A percentile compares a stretch with the other conserved stretches of the same genome.
Conservation (phyloP, 2,797 vertebrate genomes). For the Sebastes glaucus region DNA sequence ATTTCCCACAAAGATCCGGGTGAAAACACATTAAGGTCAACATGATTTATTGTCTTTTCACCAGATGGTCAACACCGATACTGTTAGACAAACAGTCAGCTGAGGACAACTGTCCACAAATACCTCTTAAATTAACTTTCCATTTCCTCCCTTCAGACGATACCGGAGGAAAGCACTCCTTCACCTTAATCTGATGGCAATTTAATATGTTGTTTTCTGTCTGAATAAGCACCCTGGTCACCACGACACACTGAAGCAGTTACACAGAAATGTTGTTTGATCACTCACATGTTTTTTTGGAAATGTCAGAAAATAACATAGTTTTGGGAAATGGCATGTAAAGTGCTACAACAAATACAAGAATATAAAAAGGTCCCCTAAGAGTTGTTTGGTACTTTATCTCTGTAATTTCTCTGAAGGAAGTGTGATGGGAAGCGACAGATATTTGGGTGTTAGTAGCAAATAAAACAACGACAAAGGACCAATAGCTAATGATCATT, state of each 20-base stretch:
- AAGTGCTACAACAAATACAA: neutral
- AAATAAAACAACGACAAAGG: neutral
- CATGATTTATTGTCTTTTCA: slow-evolving; percentile 1
- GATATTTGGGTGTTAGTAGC: neutral
- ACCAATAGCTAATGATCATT: neutral
- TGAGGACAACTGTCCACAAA: neutral
- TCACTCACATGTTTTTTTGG: too few relatives aligned
- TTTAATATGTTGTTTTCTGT: too few relatives aligned
- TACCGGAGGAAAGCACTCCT: neutral
- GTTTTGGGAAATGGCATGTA: neutral
- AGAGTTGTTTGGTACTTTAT: neutral
- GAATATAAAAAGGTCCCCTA: neutral
- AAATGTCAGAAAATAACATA: accelerated
- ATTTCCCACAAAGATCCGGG: slow-evolving; percentile 22
- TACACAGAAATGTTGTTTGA: too few relatives aligned
- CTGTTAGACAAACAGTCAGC: neutral
- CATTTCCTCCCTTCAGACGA: neutral
- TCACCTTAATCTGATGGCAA: too few relatives aligned
- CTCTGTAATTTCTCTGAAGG: neutral
- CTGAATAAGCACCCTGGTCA: too few relatives aligned
- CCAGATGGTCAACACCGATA: neutral
- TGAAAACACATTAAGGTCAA: slow-evolving; percentile 2
- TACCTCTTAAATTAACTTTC: neutral
- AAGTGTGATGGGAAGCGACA: neutral
- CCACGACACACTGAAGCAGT: too few relatives aligned